Percentiles rank a stretch among this genome's conserved stretches.
Evolutionary conservation across 2,797 vertebrate species (phyloP).

Genomic region (Brachyrhaphis roseni): DNA sequence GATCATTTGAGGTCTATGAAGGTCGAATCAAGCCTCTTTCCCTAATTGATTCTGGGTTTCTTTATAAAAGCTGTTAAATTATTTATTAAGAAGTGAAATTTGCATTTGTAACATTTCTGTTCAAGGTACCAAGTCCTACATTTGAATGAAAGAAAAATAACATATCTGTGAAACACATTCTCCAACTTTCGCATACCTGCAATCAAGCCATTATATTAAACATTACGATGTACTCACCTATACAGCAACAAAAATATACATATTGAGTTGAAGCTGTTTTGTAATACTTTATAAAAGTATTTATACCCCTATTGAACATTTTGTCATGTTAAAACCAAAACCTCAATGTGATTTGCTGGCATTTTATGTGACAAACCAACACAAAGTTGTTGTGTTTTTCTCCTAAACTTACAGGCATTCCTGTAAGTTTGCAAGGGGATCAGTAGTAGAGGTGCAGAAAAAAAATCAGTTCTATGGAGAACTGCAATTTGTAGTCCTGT

Average conservation of each 20-base stretch:
- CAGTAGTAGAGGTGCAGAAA: background rate
- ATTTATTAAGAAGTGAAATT: background rate
- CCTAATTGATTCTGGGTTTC: background rate
- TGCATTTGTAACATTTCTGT: background rate
- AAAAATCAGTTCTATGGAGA: too few species aligned
- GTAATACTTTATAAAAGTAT: background rate
- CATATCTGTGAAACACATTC: background rate
- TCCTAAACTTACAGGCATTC: background rate
- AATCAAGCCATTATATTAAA: background rate
- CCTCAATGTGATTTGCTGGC: background rate
- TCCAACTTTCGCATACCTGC: background rate
- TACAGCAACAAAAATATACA: background rate
- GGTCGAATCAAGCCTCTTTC: background rate
- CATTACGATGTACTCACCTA: background rate
- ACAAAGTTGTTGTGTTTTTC: background rate
- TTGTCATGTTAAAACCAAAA: background rate
- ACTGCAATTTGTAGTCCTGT: too few species aligned
- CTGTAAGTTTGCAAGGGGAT: background rate
- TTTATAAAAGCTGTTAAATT: background rate
- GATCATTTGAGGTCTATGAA: background rate
- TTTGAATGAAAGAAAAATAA: background rate
- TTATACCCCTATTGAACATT: background rate
- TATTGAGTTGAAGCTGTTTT: conserved; percentile 1
- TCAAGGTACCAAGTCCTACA: background rate
- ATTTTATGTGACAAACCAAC: background rate